Evolutionary conservation across 2,797 vertebrate species (phyloP), one percentile per base, ranked within the genome.

Genomic region (Nothura maculosa): DNA sequence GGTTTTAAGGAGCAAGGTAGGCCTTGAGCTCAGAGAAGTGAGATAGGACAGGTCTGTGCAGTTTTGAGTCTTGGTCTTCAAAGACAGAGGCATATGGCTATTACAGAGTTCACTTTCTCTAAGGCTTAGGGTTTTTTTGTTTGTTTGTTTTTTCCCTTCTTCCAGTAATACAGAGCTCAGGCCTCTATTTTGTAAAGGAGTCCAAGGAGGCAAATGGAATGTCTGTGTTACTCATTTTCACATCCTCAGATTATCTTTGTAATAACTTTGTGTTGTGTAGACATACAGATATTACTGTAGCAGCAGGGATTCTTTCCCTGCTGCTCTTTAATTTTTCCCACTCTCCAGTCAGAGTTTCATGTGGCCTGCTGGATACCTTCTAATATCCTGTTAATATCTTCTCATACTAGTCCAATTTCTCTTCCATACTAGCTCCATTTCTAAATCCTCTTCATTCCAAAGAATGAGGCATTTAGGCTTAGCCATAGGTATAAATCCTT

Each of bases 1-100:
- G 99, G 99, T 81, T 98, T 96, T 97, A 99, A 99, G 97, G 99
- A 99, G 74, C 99, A 99, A 98, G 99, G 99, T 99, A 93, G 83
- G 97, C 27, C 12, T 48, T 27, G 8, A 76, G 34, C 45, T 54
- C 85, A 27, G 80, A 66, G 63, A 77, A 64, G 14, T 42, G 4
- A 17, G 17, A 63, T 60, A 12, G 6, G 78, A 30, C 28, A 27
- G 21, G 85, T 52, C 30, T 69, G 27, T 70, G 67, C 32, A 30
- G 42, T 47, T 22, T 32, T 12, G 43, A 55, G 52, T 47, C 61
- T 74, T 80, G 62, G 58, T 5, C 19, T 63, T 85, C 15, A 63
- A 68, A 72, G 72, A 7, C 4, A 1, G 17, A n/a, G 54, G 54
- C 30, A 10, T 55, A 55, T 55, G 18, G 30, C 30, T 62, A 10